A percentile compares a stretch with the other conserved stretches of the same genome.
These are phyloP conservation scores for Octopus sinensis DNA, from an alignment of 1,140 invertebrate genomes.

Conservation along the genomic window DNA sequence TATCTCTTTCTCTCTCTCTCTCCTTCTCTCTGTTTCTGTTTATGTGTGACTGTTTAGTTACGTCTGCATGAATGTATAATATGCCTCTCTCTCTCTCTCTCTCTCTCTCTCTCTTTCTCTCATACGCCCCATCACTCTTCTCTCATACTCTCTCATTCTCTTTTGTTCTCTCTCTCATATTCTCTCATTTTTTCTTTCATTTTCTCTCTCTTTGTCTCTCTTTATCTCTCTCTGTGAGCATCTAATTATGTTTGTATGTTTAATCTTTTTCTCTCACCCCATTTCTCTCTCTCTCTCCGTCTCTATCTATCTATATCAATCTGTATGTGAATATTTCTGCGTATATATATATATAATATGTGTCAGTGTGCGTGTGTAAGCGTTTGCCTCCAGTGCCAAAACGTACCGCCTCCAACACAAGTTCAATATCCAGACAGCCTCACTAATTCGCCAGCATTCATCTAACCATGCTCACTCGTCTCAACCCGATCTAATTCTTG, in stretches of 20 bases:
- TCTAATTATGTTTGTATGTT: neutral
- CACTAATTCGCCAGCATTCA: no score
- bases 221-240: neutral
- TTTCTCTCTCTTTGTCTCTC: neutral
- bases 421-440: no score
- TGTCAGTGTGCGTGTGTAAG: no score
- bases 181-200: neutral
- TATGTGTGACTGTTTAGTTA: neutral
- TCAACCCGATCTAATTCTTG: no score
- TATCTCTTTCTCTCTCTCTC: neutral
- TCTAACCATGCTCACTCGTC: no score
- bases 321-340: no score
- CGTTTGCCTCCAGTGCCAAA: no score
- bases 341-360: no score
- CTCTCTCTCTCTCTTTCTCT: neutral
- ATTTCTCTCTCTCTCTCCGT: neutral
- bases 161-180: neutral
- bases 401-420: no score
- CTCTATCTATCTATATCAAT: neutral
- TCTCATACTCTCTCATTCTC: neutral
- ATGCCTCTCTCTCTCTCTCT: neutral
- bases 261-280: neutral
- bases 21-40: neutral
- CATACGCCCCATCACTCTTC: neutral
- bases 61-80: no score